Evolutionary conservation across 1,140 invertebrate species (phyloP).

Genomic region (Rhizoglyphus robini): DNA sequence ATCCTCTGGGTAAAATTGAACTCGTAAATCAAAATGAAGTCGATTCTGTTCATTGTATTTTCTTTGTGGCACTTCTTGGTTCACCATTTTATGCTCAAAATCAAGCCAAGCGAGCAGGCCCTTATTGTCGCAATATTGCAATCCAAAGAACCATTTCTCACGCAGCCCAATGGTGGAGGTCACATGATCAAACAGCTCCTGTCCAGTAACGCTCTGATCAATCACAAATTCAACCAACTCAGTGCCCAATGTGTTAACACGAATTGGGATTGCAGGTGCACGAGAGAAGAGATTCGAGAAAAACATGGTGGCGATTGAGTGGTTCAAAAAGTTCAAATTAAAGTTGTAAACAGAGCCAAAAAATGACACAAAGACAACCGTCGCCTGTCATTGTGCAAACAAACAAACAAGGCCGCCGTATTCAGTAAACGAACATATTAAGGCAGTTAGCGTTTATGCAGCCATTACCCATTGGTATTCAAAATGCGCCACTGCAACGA

Average conservation of each 20-base stretch:
- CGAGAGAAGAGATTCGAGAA: too few species aligned
- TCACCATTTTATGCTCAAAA: conserved; percentile 96
- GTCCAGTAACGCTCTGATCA: conserved; percentile 96
- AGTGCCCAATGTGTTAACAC: conserved; percentile 99
- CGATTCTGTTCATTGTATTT: conserved; percentile 53
- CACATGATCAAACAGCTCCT: conserved; percentile 97
- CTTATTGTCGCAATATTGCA: conserved; percentile 96
- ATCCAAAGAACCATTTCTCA: conserved; percentile 99
- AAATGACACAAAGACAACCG: too few species aligned
- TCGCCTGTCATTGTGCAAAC: too few species aligned
- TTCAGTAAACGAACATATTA: too few species aligned
- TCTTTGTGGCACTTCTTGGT: conserved; percentile 92
- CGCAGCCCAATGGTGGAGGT: conserved; percentile 97
- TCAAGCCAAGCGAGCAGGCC: conserved; percentile 97
- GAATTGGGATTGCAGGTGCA: conserved; percentile 71
- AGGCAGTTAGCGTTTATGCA: too few species aligned
- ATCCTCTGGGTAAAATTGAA: conserved; percentile 99
- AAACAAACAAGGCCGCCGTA: too few species aligned
- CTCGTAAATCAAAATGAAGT: conserved; percentile 94
- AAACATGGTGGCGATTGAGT: too few species aligned
- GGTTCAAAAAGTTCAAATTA: too few species aligned
- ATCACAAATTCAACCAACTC: conserved; percentile 99
- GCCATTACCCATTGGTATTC: too few species aligned
- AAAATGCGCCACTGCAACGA: too few species aligned
- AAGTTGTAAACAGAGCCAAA: too few species aligned